Conservation (phyloP, 2,113 vertebrate genomes). For the Psittacara wagleri region DNA sequence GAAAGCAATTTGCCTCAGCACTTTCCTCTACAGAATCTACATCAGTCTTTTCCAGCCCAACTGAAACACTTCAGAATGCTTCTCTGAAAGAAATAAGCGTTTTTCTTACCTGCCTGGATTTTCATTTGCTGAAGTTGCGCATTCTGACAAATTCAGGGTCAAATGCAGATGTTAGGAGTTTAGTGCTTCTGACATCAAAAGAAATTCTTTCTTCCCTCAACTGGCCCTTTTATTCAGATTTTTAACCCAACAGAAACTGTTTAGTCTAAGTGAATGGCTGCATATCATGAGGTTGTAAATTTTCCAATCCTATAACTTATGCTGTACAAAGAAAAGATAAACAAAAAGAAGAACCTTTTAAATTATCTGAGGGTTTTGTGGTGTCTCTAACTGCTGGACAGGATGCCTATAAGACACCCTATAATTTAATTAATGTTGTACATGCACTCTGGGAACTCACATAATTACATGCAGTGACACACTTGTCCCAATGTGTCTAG, state of each 20-base stretch:
- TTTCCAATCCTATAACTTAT: background rate
- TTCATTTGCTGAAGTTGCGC: background rate
- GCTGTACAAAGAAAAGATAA: background rate
- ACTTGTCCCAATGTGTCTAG: background rate
- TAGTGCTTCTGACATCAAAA: background rate
- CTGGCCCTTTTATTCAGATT: background rate
- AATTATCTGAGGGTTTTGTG: background rate
- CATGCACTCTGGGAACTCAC: background rate
- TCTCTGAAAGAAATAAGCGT: background rate
- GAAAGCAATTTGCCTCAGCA: conserved; percentile 50
- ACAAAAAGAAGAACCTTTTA: background rate
- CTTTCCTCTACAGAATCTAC: conserved; percentile 42
- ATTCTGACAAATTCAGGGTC: background rate
- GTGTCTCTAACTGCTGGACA: background rate
- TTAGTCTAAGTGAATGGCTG: background rate
- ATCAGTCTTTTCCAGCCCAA: background rate
- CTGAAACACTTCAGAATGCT: background rate
- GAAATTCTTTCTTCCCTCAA: background rate
- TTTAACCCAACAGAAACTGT: background rate
- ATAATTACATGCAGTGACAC: background rate
- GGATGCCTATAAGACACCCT: background rate
- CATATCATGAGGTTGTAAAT: background rate
- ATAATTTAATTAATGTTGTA: conserved; percentile 9
- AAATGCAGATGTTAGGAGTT: background rate
- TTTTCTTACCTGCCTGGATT: background rate